phyloP scores from a whole-genome alignment of 2,797 vertebrate genomes.

The Chiloscyllium punctatum region DNA sequence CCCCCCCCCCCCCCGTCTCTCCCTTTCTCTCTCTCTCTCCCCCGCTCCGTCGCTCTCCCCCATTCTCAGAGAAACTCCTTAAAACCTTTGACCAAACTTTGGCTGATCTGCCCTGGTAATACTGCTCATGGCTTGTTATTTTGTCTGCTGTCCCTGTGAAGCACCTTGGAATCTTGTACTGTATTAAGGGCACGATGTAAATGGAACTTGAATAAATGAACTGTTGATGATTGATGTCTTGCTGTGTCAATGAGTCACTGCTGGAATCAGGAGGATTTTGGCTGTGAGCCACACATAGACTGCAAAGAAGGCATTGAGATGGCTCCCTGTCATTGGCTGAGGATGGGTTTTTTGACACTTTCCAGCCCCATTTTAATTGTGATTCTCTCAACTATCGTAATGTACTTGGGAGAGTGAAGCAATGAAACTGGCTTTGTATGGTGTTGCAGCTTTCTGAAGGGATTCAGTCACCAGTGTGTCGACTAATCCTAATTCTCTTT shows the following conservation, averaged over 20 bases:
- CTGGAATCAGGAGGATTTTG: not conserved
- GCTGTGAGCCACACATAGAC: not conserved
- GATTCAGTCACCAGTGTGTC: not conserved
- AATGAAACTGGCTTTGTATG: not conserved
- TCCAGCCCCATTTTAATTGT: not conserved
- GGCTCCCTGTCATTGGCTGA: not conserved
- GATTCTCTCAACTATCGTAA: not conserved
- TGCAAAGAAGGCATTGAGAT: not conserved
- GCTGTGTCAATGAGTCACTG: not conserved
- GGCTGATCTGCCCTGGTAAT: not conserved
- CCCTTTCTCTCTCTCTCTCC: too few relatives aligned
- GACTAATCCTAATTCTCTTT: not conserved
- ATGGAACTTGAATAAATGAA: not conserved
- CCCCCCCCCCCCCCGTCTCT: too few relatives aligned
- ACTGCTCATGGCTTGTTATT: not conserved
- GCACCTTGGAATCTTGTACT: not conserved
- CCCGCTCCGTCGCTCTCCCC: too few relatives aligned
- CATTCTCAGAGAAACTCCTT: not conserved
- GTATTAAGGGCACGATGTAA: not conserved
- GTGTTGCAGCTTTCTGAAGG: not conserved
- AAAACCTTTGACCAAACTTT: not conserved
- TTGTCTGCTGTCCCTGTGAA: not conserved
- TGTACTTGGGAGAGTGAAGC: not conserved
- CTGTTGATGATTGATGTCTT: not conserved
- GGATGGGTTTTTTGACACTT: not conserved